Percentiles rank a stretch among this genome's conserved stretches.
These are phyloP conservation scores for Brachionichthys hirsutus DNA, from an alignment of 2,113 vertebrate genomes.

Conservation along the genomic window DNA sequence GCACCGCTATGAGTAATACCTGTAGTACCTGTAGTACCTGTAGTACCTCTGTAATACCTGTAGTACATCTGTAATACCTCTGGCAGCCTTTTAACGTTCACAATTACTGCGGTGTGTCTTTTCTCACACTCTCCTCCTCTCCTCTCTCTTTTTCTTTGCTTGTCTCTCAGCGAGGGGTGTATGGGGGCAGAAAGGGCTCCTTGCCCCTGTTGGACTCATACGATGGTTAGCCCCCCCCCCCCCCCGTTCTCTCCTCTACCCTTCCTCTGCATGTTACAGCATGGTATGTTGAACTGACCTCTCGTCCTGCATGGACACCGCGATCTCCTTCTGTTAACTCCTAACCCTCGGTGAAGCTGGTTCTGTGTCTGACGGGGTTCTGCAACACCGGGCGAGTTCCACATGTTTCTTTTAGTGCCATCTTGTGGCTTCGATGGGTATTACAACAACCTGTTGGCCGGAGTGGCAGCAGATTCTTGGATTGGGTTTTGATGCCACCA, in stretches of 20 bases:
- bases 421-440: conserved; percentile 17
- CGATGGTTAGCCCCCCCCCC: conserved; percentile 80
- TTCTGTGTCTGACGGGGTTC: conserved; percentile 22
- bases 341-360: conserved; percentile 28
- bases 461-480: neutral
- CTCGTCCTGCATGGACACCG: conserved; percentile 75
- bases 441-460: neutral
- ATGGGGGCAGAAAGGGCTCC: conserved; percentile 81
- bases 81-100: conserved; percentile 12
- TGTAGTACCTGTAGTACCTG: conserved; percentile 29
- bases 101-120: conserved; percentile 38
- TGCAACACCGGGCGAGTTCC: too few species aligned
- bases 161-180: conserved; percentile 78
- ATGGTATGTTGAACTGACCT: conserved; percentile 79
- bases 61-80: conserved; percentile 29
- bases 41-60: conserved; percentile 30
- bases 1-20: conserved; percentile 32
- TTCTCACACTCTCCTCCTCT: conserved; percentile 51
- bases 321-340: conserved; percentile 28
- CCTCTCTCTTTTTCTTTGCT: conserved; percentile 53
- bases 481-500: neutral
- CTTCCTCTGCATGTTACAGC: conserved; percentile 82
- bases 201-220: conserved; percentile 82
- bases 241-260: conserved; percentile 36
- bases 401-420: neutral